Percentiles rank a stretch among this genome's conserved stretches.
Conservation (phyloP, 1,140 invertebrate genomes). For the Lasioglossum albipes region DNA sequence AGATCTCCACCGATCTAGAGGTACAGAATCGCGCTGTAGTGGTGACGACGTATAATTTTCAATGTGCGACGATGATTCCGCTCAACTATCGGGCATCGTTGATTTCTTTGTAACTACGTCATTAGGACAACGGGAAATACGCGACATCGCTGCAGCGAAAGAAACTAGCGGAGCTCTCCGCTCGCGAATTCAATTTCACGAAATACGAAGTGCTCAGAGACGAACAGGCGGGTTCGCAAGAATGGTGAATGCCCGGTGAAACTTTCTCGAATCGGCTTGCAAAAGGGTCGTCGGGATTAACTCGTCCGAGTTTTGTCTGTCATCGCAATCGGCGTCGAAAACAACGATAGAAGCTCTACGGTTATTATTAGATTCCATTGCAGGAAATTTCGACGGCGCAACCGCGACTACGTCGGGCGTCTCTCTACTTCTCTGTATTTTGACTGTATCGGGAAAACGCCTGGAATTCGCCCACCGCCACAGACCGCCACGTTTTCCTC, state of each 20-base stretch:
- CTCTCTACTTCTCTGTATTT: neutral
- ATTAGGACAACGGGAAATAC: too few species aligned
- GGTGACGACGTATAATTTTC: too few species aligned
- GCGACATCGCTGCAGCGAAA: neutral
- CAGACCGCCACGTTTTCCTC: too few species aligned
- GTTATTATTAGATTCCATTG: neutral
- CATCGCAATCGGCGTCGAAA: neutral
- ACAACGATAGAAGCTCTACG: neutral
- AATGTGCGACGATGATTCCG: too few species aligned
- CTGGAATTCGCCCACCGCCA: too few species aligned
- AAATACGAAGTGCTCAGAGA: neutral
- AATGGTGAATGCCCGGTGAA: neutral
- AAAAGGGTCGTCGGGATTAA: conserved; percentile 12
- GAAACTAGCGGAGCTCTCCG: conserved; percentile 5
- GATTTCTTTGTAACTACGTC: neutral
- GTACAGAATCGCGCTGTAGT: too few species aligned
- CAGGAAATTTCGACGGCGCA: neutral
- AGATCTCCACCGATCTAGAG: too few species aligned
- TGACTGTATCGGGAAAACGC: neutral
- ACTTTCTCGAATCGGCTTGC: neutral
- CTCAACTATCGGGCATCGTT: neutral
- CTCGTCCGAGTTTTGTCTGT: neutral
- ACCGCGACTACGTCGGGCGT: neutral
- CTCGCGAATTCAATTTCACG: conserved; percentile 26
- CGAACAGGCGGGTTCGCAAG: neutral